Evolutionary conservation across 2,888 invertebrate genomes (phyloP), one percentile per base, ranked within the genome.

Genomic region (Agrilus mali): DNA sequence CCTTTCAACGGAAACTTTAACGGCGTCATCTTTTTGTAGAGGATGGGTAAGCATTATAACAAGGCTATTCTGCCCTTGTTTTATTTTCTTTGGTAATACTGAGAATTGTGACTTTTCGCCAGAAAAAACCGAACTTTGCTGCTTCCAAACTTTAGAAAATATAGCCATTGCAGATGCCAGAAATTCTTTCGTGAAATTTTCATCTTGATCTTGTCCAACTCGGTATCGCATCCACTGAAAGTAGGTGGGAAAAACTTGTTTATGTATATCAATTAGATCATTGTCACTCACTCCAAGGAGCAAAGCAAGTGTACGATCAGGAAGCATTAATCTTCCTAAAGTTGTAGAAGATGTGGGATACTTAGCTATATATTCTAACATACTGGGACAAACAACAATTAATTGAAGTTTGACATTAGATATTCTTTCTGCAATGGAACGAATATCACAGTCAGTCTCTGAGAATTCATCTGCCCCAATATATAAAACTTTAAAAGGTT

Each of bases 141-240:
- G 65, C 47, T 68, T 69, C 63, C 66, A 66, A 34, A 69, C 67
- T 45, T 61, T 62, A 12, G 85, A 78, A 22, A 88, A 69, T 48
- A 86, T 86, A 16, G 82, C 80, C 49, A 87, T 83, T 0, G 88
- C 86, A 7, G 84, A 80, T 0, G 82, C 81, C n/a, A 90, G 69
- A 58, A 89, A 84, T 48, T 86, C 85, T 50, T 85, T 84, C 32
- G 88, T 86, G 59, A 87, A 86, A 0, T 81, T 80, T 41, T 84
- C 83, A 63, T 89, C 89, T 60, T 87, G 85, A 59, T 88, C 87
- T 39, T 82, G 79, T 1, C 73, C 73, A 14, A 85, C 82, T 36
- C 74, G 75, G 69, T 86, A 82, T 60, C 85, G 80, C 46, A 80
- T 78, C 89, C 89, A 90, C 56, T 82, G 79, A 45, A 80, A 76